Evolutionary conservation across 2,113 vertebrate species (phyloP).

Genomic region (Alethe castanea): DNA sequence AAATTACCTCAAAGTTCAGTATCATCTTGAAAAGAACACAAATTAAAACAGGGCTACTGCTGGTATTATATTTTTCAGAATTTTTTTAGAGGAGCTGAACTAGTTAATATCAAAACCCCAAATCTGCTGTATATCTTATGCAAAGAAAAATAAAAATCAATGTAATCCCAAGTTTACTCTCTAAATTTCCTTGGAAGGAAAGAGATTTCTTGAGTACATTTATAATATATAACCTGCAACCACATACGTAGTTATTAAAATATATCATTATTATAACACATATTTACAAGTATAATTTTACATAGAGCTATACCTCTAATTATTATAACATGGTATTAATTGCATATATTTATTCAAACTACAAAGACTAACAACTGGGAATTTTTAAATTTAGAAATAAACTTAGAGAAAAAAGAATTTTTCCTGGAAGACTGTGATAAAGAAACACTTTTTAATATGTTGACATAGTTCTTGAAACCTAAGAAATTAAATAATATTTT

Average conservation of each 20-base stretch:
- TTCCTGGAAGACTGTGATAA: neutral
- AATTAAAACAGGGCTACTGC: neutral
- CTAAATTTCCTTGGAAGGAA: neutral
- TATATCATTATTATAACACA: neutral
- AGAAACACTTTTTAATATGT: neutral
- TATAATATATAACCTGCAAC: neutral
- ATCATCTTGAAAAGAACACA: neutral
- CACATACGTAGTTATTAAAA: neutral
- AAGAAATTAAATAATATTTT: neutral
- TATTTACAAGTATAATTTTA: neutral
- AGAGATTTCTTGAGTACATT: neutral
- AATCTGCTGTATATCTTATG: neutral
- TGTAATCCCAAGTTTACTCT: neutral
- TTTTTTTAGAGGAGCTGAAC: neutral
- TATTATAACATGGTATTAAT: neutral
- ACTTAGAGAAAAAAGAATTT: neutral
- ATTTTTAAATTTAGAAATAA: neutral
- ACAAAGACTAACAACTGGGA: neutral
- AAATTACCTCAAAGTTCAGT: neutral
- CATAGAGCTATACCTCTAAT: accelerated
- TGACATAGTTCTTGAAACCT: neutral
- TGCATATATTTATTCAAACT: neutral
- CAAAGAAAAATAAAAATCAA: neutral
- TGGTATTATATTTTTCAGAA: neutral
- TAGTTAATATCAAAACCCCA: accelerated